These are phyloP conservation scores for Conchocele bisecta DNA, from an alignment of 2,888 invertebrate species.

Conservation along the genomic window DNA sequence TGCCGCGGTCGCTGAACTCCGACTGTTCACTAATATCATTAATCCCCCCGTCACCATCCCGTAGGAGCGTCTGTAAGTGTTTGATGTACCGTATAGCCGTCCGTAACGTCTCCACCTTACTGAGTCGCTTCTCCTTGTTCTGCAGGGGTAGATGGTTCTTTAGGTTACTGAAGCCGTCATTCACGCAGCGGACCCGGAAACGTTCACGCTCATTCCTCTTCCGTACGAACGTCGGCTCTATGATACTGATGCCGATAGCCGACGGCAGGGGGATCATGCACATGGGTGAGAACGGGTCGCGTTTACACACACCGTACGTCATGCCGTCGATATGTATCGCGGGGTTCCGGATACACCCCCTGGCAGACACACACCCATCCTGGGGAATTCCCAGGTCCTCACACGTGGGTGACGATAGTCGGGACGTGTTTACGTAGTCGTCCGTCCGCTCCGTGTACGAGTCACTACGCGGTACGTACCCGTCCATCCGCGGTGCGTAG, in stretches of 20 bases:
- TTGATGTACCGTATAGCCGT: constrained; percentile 81
- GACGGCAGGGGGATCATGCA: constrained; percentile 79
- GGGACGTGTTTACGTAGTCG: constrained; percentile 34
- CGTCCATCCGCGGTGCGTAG: too few relatives aligned
- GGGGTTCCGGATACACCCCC: constrained; percentile 52
- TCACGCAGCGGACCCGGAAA: constrained; percentile 81
- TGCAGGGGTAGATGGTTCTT: constrained; percentile 78
- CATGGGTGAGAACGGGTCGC: constrained; percentile 76
- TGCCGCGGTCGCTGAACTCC: too few relatives aligned
- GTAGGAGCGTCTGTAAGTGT: constrained; percentile 69
- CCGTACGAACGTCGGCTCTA: constrained; percentile 78
- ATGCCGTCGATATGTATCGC: constrained; percentile 59
- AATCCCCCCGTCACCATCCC: too few relatives aligned
- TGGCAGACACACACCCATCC: constrained; percentile 52
- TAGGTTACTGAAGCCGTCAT: constrained; percentile 79
- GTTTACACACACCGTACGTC: constrained; percentile 41
- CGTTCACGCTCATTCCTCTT: constrained; percentile 81
- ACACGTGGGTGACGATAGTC: constrained; percentile 74
- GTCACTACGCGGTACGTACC: too few relatives aligned
- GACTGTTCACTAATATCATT: too few relatives aligned
- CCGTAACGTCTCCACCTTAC: constrained; percentile 81
- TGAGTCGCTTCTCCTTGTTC: constrained; percentile 80
- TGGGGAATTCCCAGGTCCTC: constrained; percentile 76
- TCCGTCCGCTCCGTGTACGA: too few relatives aligned
- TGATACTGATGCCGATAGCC: constrained; percentile 64